Evolutionary conservation across 2,797 vertebrate species (phyloP), one percentile per base, ranked within the genome.

Genomic region (Melanotaenia pygmaea): DNA sequence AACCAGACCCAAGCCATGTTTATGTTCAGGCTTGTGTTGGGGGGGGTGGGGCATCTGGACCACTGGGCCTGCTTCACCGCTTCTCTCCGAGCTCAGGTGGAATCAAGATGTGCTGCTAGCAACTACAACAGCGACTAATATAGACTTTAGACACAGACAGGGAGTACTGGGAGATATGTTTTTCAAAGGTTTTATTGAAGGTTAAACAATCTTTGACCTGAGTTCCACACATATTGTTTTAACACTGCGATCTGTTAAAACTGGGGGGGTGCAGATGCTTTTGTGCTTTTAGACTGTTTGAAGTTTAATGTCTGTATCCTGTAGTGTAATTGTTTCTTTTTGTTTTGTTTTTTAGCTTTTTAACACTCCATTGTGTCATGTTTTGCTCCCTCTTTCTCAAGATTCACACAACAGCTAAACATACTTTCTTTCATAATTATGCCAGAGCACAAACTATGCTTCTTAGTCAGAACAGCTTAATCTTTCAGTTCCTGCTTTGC

Each of bases 1-100:
- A 82, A 87, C 83, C 76, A 86, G 86, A 89, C 85, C 87, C 79
- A 60, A 85, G 83, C 86, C 81, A 80, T 93, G 92, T 93, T 94
- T 93, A 92, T 81, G 81, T 92, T 92, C 54, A 71, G 86, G 82
- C 77, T 82, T 50, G 77, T 64, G 68, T 67, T 67, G 59, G 50
- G 40, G 40, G 35, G 37, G 9, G 37, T 11, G 84, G 82, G 76
- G n/a, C 78, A 90, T 88, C 84, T 88, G 90, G 86, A 86, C 74
- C 71, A 58, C 73, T 78, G 80, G 68, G 84, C 38, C 72, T 7
- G 70, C 76, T 80, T 86, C 65, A 24, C 73, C 22, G 65, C 77
- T 56, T 81, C 64, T 68, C 68, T 70, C 69, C 8, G 32, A 51
- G 72, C 88, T 92, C 93, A 93, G 92, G 92, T 92, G 92, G 92